phyloP scores from a whole-genome alignment of 2,113 vertebrate species.

The Chloropsis cyanopogon region DNA sequence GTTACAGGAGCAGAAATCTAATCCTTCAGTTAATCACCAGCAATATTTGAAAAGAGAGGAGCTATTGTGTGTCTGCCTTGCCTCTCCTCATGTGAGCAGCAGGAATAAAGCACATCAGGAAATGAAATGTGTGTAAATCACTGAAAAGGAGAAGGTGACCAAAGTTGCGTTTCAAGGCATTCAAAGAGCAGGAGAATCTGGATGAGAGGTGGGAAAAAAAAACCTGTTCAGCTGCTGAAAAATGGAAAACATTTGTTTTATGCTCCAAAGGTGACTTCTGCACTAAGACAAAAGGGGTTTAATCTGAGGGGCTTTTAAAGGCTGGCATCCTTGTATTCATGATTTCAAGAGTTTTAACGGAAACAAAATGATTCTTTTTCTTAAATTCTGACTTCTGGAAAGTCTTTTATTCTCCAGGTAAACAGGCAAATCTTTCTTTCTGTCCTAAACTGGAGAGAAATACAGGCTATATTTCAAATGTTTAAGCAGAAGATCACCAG shows the following conservation, averaged over 20 bases:
- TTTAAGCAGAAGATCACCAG: background rate
- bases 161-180: background rate
- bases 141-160: background rate
- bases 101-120: background rate
- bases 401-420: background rate
- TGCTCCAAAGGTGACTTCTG: background rate
- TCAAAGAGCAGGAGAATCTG: background rate
- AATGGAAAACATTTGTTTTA: background rate
- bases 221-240: background rate
- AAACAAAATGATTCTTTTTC: background rate
- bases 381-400: background rate
- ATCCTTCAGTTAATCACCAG: conserved; percentile 23
- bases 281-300: background rate
- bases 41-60: background rate
- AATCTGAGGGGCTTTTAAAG: background rate
- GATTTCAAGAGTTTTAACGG: background rate
- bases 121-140: conserved; percentile 6
- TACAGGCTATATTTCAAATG: background rate
- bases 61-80: background rate
- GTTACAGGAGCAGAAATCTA: background rate
- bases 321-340: background rate
- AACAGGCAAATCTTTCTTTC: background rate
- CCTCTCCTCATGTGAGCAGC: background rate
- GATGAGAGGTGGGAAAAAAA: background rate
- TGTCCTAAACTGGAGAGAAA: background rate